Conservation (phyloP, 2,888 invertebrate species). For the Eupithecia vulgata region DNA sequence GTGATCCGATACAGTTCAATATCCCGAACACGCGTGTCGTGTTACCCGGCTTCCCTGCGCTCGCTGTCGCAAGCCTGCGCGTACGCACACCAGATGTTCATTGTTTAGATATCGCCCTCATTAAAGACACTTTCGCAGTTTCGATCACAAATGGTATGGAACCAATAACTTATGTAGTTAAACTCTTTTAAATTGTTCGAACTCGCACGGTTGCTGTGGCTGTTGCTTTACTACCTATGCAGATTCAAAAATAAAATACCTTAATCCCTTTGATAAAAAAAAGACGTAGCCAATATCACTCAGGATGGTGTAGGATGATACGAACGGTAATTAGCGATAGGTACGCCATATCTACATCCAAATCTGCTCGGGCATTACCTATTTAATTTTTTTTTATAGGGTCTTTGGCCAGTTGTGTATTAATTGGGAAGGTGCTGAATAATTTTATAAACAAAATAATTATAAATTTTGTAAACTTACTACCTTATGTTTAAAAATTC, state of each 20-base stretch:
- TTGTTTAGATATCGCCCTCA: constrained; percentile 49
- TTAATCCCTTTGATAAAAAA: too few species aligned
- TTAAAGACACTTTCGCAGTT: constrained; percentile 40
- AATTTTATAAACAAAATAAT: too few species aligned
- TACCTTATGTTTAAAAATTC: too few species aligned
- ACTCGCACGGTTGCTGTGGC: constrained; percentile 2
- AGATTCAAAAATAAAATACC: neutral
- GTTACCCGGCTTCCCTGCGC: constrained; percentile 25
- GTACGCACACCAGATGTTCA: constrained; percentile 46
- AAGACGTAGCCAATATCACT: too few species aligned
- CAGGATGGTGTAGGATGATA: neutral
- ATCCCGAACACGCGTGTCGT: constrained; percentile 29
- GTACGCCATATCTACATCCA: neutral
- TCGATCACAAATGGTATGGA: constrained; percentile 39
- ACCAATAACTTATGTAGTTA: constrained; percentile 14
- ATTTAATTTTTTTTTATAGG: too few species aligned
- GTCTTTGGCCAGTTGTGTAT: too few species aligned
- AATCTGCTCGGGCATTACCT: neutral
- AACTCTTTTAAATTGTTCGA: constrained; percentile 11
- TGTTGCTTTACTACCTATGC: neutral
- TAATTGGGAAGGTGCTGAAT: too few species aligned
- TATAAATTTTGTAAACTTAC: too few species aligned
- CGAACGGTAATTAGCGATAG: neutral
- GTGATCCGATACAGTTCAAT: constrained; percentile 41
- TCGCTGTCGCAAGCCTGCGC: constrained; percentile 35